Percentiles rank a stretch among this genome's conserved stretches.
Evolutionary conservation across 1,140 invertebrate species (phyloP).

Genomic region (Chlorops oryzae): DNA sequence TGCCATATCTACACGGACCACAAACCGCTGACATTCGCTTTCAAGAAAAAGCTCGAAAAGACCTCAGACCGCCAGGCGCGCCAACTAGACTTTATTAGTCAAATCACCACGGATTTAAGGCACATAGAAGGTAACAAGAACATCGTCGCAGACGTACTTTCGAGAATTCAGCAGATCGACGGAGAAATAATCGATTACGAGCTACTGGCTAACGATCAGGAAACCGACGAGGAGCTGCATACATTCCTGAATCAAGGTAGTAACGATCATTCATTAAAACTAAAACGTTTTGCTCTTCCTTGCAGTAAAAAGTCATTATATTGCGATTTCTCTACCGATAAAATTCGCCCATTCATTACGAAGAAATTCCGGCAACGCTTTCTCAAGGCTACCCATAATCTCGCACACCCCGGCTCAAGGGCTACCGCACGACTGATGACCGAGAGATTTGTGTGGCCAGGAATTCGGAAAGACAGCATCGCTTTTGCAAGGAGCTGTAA

Average conservation of each 20-base stretch:
- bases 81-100: conserved; percentile 44
- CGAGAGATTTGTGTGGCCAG: background rate
- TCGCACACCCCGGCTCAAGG: conserved; percentile 1
- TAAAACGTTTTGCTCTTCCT: background rate
- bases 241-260: background rate
- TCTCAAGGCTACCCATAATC: conserved; percentile 4
- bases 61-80: conserved; percentile 24
- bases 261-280: conserved; percentile 1
- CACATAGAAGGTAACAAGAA: conserved; percentile 43
- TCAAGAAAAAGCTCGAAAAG: conserved; percentile 30
- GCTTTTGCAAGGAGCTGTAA: background rate
- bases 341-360: background rate
- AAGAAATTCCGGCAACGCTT: background rate
- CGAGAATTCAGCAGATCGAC: conserved; percentile 32
- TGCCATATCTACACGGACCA: conserved; percentile 47
- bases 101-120: conserved; percentile 40
- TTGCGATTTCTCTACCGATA: conserved; percentile 12
- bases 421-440: background rate
- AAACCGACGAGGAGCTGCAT: conserved; percentile 3
- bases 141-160: conserved; percentile 33
- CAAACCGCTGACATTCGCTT: conserved; percentile 39
- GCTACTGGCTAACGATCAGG: background rate
- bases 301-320: background rate
- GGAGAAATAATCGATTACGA: background rate
- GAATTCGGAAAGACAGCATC: background rate